Conservation (phyloP, 2,797 vertebrate species). For the Gallinago stenura region DNA sequence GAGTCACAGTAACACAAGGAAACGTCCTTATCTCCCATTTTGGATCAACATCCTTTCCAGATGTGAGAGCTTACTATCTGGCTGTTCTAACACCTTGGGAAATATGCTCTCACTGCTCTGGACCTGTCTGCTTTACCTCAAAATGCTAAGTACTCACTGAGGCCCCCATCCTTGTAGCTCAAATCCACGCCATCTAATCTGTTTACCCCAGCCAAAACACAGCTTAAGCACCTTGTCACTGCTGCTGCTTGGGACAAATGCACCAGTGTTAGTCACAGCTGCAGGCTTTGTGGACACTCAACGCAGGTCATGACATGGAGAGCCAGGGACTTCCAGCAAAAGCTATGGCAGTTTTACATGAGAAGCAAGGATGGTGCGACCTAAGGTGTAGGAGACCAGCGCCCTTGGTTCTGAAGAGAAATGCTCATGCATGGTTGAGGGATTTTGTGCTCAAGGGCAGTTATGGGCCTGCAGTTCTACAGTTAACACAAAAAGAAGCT, state of each 20-base stretch:
- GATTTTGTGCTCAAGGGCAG: neutral
- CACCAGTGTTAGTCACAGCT: accelerated
- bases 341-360: accelerated
- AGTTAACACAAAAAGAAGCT: neutral
- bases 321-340: neutral
- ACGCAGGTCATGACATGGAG: neutral
- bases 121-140: neutral
- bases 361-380: neutral
- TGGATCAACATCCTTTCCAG: neutral
- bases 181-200: neutral
- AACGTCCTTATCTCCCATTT: neutral
- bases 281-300: neutral
- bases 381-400: neutral
- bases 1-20: neutral
- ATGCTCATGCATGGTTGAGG: neutral
- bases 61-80: neutral
- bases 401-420: neutral
- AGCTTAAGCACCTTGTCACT: neutral
- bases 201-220: neutral
- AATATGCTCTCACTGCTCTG: neutral
- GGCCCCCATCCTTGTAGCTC: too few species aligned
- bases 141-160: neutral
- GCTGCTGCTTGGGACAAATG: neutral
- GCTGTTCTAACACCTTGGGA: neutral
- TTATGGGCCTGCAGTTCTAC: accelerated